phyloP scores from a whole-genome alignment of 1,140 invertebrate genomes.

The Drosophila lowei region DNA sequence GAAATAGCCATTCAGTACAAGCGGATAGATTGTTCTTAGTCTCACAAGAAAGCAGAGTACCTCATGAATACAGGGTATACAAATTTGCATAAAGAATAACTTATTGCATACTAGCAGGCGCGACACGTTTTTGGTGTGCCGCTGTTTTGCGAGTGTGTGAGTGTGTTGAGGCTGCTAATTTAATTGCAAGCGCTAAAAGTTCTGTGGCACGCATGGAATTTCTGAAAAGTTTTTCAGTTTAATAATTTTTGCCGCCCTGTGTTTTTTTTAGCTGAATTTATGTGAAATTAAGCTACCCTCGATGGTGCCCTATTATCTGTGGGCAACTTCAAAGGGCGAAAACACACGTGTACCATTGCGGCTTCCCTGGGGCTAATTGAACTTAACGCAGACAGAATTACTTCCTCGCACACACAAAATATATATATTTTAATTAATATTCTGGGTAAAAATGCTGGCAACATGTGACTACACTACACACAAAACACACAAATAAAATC shows the following conservation, averaged over 20 bases:
- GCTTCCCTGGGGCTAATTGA: conserved; percentile 16
- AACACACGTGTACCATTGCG: conserved; percentile 1
- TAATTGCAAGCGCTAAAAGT: conserved; percentile 70
- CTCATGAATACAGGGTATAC: background rate
- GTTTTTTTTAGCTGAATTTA: conserved; percentile 31
- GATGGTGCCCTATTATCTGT: background rate
- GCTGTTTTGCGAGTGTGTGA: background rate
- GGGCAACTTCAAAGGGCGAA: background rate
- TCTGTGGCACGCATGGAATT: conserved; percentile 64
- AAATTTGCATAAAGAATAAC: conserved; percentile 49
- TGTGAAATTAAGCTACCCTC: background rate
- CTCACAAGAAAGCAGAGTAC: too few relatives aligned
- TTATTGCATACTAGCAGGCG: conserved; percentile 54
- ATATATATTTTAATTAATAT: conserved; percentile 36
- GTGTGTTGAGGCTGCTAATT: conserved; percentile 57
- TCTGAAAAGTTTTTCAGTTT: conserved; percentile 44
- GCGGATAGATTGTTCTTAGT: too few relatives aligned
- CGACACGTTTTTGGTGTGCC: conserved; percentile 32
- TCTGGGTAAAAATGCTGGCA: conserved; percentile 1
- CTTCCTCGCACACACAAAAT: background rate
- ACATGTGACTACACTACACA: conserved; percentile 8
- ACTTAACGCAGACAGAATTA: conserved; percentile 17
- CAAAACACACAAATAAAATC: conserved; percentile 18
- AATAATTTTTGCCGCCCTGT: background rate
- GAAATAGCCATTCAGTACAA: too few relatives aligned